Base-by-base conservation (phyloP, 2,797 vertebrate genomes). In the Otolemur crassicaudatus region DNA sequence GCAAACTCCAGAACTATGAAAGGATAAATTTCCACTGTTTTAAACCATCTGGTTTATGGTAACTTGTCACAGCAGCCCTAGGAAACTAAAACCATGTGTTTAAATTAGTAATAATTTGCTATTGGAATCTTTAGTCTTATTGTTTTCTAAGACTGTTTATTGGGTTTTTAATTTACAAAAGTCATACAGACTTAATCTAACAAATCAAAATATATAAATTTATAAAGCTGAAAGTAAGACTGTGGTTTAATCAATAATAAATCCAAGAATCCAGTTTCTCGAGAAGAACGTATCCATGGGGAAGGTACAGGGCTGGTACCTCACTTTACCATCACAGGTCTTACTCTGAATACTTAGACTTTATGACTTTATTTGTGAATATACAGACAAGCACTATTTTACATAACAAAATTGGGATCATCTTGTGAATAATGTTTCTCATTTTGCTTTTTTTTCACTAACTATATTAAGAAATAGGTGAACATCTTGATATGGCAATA, bases 161-260 rank as follows among this genome's bases (percentile, higher is more conserved):
- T 89, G 12, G 3, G 2, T 46, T 94, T 93, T 90, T 61, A 82
- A 81, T 60, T 81, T 73, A 65, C 0, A 49, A 34, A 49, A 85
- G 31, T 61, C 89, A 91, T 46, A 69, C 12, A 91, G n/a, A 75
- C 12, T 94, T 69, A 84, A 27, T 70, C 8, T 77, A 91, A 86
- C 23, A 91, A 91, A 92, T 40, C 53, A 94, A 88, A 90, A 90
- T 60, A 22, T 7, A 88, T 27, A 86, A 56, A 91, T 69, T 25
- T 67, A 87, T 46, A 65, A 91, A 40, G 11, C 22, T 56, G 60
- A 93, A 84, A 91, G 20, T 40, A 84, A 86, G 95, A 95, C 14
- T 16, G 49, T 16, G 49, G 14, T 53, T 53, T 53, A 53, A 53
- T 53, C 49, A 53, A 53, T 4, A 53, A 53, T 53, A 53, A 53